A percentile compares a stretch with the other conserved stretches of the same genome.
Evolutionary conservation across 2,113 vertebrate species (phyloP).

Genomic region (Arizona elegans): DNA sequence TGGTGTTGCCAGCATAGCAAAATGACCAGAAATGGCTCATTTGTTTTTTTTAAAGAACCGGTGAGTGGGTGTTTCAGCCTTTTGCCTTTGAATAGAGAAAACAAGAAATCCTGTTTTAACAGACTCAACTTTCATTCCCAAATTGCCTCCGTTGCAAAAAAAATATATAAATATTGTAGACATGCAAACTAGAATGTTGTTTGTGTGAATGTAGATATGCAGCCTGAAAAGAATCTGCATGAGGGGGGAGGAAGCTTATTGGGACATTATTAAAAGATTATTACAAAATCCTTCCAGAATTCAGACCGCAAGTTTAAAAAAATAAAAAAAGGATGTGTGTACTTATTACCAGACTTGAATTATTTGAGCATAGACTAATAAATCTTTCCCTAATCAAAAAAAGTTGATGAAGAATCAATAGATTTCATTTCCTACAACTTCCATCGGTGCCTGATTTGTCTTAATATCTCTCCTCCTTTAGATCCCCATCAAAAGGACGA

Average conservation of each 20-base stretch:
- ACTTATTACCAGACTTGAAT: no score
- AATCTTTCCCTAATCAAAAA: neutral
- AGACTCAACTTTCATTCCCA: neutral
- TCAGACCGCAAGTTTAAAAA: neutral
- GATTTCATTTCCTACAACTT: neutral
- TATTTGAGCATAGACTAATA: neutral
- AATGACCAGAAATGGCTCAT: neutral
- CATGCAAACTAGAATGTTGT: neutral
- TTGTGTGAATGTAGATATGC: neutral
- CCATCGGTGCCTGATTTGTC: neutral
- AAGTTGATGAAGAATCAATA: neutral
- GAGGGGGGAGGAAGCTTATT: accelerated
- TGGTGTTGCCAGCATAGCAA: neutral
- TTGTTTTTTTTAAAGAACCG: neutral
- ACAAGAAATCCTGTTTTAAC: neutral
- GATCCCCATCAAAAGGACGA: constrained; percentile 96
- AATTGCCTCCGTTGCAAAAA: neutral
- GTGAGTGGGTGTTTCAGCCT: neutral
- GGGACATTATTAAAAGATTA: neutral
- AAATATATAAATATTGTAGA: neutral
- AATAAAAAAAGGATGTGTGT: no score
- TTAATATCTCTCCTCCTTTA: constrained; percentile 49
- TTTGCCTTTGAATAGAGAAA: neutral
- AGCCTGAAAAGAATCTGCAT: neutral
- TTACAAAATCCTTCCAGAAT: neutral